phyloP scores from a whole-genome alignment of 1,140 invertebrate genomes.

The Radopholus similis region DNA sequence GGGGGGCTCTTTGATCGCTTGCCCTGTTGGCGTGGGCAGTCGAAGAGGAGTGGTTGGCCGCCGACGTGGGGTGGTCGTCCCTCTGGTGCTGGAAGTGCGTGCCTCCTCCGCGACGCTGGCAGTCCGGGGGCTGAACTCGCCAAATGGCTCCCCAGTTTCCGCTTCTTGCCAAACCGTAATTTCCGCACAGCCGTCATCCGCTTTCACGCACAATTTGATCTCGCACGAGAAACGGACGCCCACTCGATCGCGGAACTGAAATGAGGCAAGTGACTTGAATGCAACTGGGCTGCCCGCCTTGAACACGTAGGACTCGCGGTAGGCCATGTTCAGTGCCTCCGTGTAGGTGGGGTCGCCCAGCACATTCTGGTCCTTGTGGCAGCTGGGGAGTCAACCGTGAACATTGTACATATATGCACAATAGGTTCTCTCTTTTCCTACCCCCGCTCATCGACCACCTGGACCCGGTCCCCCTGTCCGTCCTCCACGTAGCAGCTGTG shows the following conservation, averaged over 20 bases:
- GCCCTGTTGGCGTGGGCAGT: background rate
- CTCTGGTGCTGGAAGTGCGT: background rate
- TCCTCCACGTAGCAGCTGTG: slow-evolving; percentile 58
- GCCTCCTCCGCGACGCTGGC: slow-evolving; percentile 9
- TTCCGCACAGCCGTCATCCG: slow-evolving; percentile 55
- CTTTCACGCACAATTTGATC: slow-evolving; percentile 56
- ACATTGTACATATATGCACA: too few relatives aligned
- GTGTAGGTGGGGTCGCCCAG: slow-evolving; percentile 58
- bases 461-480: slow-evolving; percentile 54
- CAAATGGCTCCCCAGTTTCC: background rate
- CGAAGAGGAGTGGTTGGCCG: background rate
- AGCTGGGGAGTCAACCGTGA: too few relatives aligned
- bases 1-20: background rate
- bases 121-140: slow-evolving; percentile 44
- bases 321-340: slow-evolving; percentile 58
- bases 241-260: slow-evolving; percentile 50
- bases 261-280: background rate
- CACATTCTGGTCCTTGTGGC: slow-evolving; percentile 50
- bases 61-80: background rate
- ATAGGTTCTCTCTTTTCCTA: slow-evolving; percentile 14
- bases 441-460: slow-evolving; percentile 54
- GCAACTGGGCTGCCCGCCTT: slow-evolving; percentile 24
- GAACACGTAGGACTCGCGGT: slow-evolving; percentile 56
- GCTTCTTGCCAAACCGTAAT: slow-evolving; percentile 46
- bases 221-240: slow-evolving; percentile 58